phyloP scores from a whole-genome alignment of 2,113 vertebrate species.

The Eclectus roratus region DNA sequence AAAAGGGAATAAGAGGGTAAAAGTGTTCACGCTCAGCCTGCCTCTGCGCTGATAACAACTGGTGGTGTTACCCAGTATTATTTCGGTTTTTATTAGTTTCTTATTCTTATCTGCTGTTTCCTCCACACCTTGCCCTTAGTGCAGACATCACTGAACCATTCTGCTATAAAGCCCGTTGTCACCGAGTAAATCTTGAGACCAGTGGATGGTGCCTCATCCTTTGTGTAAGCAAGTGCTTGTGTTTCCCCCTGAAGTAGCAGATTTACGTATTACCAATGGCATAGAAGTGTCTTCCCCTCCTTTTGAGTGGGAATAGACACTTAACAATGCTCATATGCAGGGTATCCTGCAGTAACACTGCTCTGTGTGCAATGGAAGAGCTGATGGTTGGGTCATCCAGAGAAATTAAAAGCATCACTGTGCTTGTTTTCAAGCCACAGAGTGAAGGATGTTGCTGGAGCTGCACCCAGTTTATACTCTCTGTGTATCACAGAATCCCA shows the following conservation, averaged over 20 bases:
- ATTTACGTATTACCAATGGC: fast-evolving
- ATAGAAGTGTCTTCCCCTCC: neutral
- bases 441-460: neutral
- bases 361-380: neutral
- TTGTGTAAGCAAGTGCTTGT: fast-evolving
- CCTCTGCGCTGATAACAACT: neutral
- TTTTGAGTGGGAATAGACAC: neutral
- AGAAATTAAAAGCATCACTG: neutral
- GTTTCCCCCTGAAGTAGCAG: neutral
- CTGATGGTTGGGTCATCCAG: too few relatives aligned
- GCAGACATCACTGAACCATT: neutral
- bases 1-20: neutral
- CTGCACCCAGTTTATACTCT: neutral
- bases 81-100: neutral
- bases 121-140: neutral
- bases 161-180: fast-evolving
- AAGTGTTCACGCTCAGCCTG: neutral
- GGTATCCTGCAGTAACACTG: fast-evolving
- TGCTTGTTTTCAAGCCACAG: neutral
- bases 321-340: neutral
- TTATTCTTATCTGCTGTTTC: neutral
- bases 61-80: neutral
- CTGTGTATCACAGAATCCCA: neutral
- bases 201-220: neutral
- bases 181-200: neutral